Conservation (phyloP, 2,888 invertebrate genomes). For the Keiferia lycopersicella region DNA sequence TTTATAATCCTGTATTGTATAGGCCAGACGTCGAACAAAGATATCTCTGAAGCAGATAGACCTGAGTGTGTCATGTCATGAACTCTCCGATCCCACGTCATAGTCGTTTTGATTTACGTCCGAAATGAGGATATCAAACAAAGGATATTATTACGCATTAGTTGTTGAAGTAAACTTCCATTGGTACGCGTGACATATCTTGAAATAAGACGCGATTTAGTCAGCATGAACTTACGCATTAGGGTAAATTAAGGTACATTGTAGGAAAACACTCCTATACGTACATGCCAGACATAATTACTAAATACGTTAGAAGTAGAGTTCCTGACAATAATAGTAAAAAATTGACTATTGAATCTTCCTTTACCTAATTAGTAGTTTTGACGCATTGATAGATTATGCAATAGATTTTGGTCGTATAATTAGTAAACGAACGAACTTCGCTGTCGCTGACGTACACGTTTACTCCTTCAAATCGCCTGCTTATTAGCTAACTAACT, state of each 20-base stretch:
- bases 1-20: not conserved
- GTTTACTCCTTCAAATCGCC: not conserved
- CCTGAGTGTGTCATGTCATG: constrained; percentile 4
- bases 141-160: not conserved
- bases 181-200: not conserved
- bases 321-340: too few species aligned
- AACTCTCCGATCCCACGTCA: not conserved
- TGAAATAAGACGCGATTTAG: not conserved
- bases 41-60: not conserved
- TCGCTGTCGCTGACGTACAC: not conserved
- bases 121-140: not conserved
- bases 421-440: too few species aligned
- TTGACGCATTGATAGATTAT: too few species aligned
- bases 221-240: too few species aligned
- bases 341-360: too few species aligned
- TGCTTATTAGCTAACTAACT: not conserved
- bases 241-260: too few species aligned
- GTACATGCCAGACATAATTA: too few species aligned
- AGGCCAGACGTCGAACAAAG: not conserved
- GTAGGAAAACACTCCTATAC: too few species aligned
- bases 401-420: too few species aligned
- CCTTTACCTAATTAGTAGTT: too few species aligned
- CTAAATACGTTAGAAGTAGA: too few species aligned
- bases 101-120: not conserved
- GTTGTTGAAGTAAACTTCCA: not conserved